Conservation (phyloP, 1,140 invertebrate genomes). For the Drosophila orosa region DNA sequence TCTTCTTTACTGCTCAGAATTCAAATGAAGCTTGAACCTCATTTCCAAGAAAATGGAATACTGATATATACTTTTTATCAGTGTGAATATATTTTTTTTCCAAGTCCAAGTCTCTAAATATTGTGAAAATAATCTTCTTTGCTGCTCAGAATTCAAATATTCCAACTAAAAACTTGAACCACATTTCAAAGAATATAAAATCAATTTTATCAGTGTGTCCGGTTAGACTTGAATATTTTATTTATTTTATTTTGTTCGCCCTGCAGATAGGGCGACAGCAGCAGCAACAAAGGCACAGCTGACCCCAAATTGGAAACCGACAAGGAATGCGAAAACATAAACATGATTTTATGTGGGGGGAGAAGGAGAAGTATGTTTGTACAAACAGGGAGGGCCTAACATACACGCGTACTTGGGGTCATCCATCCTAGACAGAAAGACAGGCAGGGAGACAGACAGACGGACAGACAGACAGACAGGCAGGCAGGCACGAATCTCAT, state of each 20-base stretch:
- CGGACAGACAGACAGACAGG: constrained; percentile 8
- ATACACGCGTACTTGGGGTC: constrained; percentile 15
- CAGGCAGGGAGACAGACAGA: constrained; percentile 22
- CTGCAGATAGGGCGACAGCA: constrained; percentile 26
- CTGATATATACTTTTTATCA: too few species aligned
- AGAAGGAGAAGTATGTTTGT: too few species aligned
- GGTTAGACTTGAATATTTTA: constrained; percentile 4
- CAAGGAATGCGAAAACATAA: constrained; percentile 58
- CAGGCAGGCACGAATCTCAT: constrained; percentile 57
- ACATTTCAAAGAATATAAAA: background rate
- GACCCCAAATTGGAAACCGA: constrained; percentile 47
- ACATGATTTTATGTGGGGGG: constrained; percentile 29
- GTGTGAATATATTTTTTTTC: background rate
- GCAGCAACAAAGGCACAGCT: constrained; percentile 38
- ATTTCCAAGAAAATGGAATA: background rate
- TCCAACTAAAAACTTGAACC: background rate
- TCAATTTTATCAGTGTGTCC: constrained; percentile 10
- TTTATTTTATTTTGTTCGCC: constrained; percentile 8
- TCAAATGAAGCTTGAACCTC: background rate
- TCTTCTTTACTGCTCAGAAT: background rate
- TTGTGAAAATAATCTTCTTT: background rate
- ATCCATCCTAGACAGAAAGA: constrained; percentile 22
- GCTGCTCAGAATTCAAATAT: background rate
- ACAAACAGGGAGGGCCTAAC: background rate
- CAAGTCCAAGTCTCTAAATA: background rate